Evolutionary conservation across 2,888 invertebrate species (phyloP).

Genomic region (Apotomis capreana): DNA sequence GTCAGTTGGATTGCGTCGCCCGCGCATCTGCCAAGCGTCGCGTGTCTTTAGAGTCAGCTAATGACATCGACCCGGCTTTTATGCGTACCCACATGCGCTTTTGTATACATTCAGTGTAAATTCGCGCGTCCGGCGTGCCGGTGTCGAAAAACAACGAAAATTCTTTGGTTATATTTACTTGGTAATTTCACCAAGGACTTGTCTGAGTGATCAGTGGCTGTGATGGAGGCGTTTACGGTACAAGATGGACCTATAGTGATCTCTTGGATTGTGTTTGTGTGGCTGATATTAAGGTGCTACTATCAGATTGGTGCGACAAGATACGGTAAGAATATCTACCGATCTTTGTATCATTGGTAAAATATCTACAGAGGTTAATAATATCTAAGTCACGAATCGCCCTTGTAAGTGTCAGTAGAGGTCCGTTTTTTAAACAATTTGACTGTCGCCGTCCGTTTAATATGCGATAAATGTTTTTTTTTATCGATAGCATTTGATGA

Average conservation of each 20-base stretch:
- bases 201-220: constrained; percentile 15
- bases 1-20: constrained; percentile 67
- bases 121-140: constrained; percentile 34
- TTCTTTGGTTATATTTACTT: constrained; percentile 19
- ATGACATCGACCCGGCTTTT: constrained; percentile 72
- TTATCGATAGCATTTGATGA: too few species aligned
- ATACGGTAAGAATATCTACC: constrained; percentile 54
- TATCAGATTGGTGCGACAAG: constrained; percentile 65
- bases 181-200: constrained; percentile 19
- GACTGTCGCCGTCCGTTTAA: too few species aligned
- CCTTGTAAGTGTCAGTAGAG: too few species aligned
- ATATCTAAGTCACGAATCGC: too few species aligned
- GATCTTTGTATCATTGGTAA: too few species aligned
- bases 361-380: too few species aligned
- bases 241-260: constrained; percentile 75
- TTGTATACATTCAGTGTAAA: constrained; percentile 52
- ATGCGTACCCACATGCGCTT: constrained; percentile 66
- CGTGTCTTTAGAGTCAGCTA: constrained; percentile 75
- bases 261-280: constrained; percentile 75
- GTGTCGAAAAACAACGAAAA: constrained; percentile 28
- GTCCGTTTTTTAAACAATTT: too few species aligned
- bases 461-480: too few species aligned
- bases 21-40: constrained; percentile 76
- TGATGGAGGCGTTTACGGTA: constrained; percentile 67
- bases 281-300: constrained; percentile 75